phyloP scores from a whole-genome alignment of 2,888 invertebrate species.

The Ichneumoninae sp. region DNA sequence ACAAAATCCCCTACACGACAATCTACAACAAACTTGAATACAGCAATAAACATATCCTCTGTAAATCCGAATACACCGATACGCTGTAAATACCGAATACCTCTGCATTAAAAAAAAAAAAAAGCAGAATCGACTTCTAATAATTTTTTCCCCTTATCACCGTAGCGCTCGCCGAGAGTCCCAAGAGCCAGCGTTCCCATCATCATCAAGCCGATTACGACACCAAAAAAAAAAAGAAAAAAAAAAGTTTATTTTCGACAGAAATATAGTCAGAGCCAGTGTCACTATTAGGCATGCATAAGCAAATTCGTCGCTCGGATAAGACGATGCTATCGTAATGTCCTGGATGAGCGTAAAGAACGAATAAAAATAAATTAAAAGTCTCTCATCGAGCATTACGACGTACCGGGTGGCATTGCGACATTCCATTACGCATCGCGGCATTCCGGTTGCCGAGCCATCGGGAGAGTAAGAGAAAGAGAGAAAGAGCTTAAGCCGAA shows the following conservation, averaged over 20 bases:
- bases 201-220: slow-evolving; percentile 12
- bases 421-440: too few relatives aligned
- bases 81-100: not conserved
- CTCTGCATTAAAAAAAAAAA: too few relatives aligned
- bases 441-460: not conserved
- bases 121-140: not conserved
- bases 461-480: not conserved
- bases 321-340: slow-evolving; percentile 40
- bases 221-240: too few relatives aligned
- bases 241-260: not conserved
- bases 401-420: too few relatives aligned
- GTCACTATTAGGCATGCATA: slow-evolving; percentile 47
- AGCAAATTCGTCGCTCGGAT: slow-evolving; percentile 41
- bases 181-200: not conserved
- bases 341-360: slow-evolving; percentile 43
- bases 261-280: not conserved
- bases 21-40: not conserved
- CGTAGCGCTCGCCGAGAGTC: not conserved
- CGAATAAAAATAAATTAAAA: slow-evolving; percentile 30
- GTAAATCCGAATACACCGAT: too few relatives aligned
- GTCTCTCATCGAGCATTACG: slow-evolving; percentile 20
- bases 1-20: not conserved
- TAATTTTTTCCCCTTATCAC: not conserved
- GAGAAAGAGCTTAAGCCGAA: slow-evolving; percentile 70
- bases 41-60: not conserved